Conservation (phyloP, 2,113 vertebrate genomes). For the Xiphorhynchus elegans region DNA sequence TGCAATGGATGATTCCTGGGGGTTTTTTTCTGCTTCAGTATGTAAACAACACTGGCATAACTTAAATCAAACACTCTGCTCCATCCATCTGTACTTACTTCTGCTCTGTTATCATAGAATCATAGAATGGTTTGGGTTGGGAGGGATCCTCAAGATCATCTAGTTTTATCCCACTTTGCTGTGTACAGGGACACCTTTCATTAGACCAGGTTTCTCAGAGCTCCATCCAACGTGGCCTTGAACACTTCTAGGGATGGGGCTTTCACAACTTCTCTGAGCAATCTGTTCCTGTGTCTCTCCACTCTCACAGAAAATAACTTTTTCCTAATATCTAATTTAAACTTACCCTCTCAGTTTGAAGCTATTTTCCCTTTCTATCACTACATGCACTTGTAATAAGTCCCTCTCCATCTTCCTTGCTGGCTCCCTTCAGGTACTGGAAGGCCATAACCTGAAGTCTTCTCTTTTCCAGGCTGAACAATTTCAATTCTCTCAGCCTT, state of each 20-base stretch:
- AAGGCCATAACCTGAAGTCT: neutral
- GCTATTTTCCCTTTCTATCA: too few species aligned
- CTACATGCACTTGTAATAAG: neutral
- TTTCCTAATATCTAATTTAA: neutral
- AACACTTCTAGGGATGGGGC: neutral
- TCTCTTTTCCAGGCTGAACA: neutral
- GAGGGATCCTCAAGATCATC: neutral
- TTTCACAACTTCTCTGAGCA: neutral
- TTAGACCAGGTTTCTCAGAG: neutral
- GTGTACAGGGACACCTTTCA: rapidly evolving
- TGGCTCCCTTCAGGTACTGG: neutral
- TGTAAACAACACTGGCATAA: neutral
- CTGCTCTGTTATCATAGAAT: neutral
- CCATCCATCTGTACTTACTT: neutral
- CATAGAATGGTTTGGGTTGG: neutral
- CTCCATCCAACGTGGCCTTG: neutral
- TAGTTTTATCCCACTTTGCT: neutral
- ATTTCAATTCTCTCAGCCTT: too few species aligned
- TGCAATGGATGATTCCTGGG: neutral
- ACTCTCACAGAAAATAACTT: neutral
- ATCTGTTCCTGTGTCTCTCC: neutral
- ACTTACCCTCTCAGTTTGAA: neutral
- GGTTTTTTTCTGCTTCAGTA: neutral
- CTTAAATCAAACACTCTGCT: neutral
- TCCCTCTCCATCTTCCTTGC: neutral